Evolutionary conservation across 2,797 vertebrate species (phyloP), one percentile per base, ranked within the genome.

Genomic region (Borostomias antarcticus): DNA sequence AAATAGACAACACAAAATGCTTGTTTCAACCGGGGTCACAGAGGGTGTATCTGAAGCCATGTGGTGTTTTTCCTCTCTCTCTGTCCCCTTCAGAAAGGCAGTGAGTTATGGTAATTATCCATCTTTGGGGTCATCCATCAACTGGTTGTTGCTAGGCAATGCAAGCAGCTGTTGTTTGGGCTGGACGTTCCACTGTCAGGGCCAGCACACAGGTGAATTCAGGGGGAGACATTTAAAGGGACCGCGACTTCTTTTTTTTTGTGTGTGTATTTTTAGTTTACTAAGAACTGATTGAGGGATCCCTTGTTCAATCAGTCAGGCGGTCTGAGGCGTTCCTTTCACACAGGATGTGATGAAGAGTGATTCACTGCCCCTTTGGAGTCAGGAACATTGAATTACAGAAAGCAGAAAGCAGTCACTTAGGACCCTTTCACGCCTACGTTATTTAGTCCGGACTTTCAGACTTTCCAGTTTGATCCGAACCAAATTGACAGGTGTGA

Each of bases 21-120:
- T 21, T 23, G 19, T 23, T 33, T 32, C 32, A 19, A 23, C 56
- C 10, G 32, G 56, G 56, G 35, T 59, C 35, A 59, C 26, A 23
- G 52, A 29, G 35, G 21, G 35, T 33, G 32, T 58, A 58, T 58
- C 32, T 6, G 19, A 37, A n/a, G 56, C 21, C 13, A 58, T 9
- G 30, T 11, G 40, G 7, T 45, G 5, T 58, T 35, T 33, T 37
- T 19, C 35, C 33, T 17, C 23, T 58, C 56, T 35, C 32, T 58
- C 32, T 19, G 29, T 58, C 30, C 32, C 86, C 91, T 86, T 94
- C 92, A 94, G 94, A 95, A 94, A 91, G 91, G 87, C 93, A 93
- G 93, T 98, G 96, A 98, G 98, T 97, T 96, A 99, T 99, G 94
- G 94, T 95, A 94, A 97, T 97, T 96, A 98, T 97, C 95, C 95